Conservation (phyloP, 2,113 vertebrate species). For the Lepus americanus region DNA sequence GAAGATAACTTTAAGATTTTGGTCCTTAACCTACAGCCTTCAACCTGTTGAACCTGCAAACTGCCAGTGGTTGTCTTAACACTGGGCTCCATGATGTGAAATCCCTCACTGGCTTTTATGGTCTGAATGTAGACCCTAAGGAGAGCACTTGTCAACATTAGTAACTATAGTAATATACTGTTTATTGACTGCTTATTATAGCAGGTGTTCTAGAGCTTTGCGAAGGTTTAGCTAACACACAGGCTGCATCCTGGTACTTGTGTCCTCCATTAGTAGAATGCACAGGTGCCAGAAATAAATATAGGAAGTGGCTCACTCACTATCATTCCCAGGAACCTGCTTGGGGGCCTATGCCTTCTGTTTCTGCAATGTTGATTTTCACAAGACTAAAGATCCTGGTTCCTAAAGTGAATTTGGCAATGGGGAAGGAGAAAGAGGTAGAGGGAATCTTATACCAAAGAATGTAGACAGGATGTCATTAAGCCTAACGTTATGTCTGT, state of each 20-base stretch:
- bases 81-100: neutral
- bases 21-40: neutral
- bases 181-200: neutral
- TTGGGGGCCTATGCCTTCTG: neutral
- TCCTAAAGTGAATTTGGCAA: neutral
- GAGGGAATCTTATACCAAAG: neutral
- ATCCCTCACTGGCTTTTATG: neutral
- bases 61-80: neutral
- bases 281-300: neutral
- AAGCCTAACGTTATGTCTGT: neutral
- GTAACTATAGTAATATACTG: neutral
- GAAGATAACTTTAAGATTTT: neutral
- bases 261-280: neutral
- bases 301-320: neutral
- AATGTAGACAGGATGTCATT: neutral
- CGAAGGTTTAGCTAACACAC: neutral
- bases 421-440: neutral
- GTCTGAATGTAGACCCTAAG: neutral
- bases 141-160: neutral
- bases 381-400: neutral
- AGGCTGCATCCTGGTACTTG: neutral
- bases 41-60: neutral
- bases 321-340: neutral
- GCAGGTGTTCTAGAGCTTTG: neutral
- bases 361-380: conserved; percentile 21